A percentile compares a stretch with the other conserved stretches of the same genome.
Evolutionary conservation across 2,888 invertebrate species (phyloP).

Genomic region (Synergus gifuensis): DNA sequence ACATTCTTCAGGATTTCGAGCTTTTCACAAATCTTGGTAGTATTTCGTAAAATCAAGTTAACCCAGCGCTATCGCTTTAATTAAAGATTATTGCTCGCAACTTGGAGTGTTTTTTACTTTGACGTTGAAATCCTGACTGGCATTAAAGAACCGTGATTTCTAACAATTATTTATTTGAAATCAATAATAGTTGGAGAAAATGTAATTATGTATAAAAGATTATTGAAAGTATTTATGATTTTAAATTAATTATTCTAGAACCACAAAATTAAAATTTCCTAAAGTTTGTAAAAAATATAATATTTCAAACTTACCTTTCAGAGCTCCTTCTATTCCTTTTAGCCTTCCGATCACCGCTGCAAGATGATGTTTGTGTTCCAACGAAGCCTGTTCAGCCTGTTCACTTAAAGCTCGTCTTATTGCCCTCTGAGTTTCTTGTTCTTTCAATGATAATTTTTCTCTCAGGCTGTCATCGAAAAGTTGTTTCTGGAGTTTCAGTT

Average conservation of each 20-base stretch:
- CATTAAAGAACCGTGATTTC: neutral
- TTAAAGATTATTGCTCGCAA: conserved; percentile 20
- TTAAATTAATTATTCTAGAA: too few species aligned
- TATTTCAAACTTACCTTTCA: conserved; percentile 81
- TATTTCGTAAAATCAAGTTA: conserved; percentile 32
- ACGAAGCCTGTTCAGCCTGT: conserved; percentile 83
- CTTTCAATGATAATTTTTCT: conserved; percentile 83
- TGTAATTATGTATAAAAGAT: neutral
- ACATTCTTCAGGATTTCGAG: conserved; percentile 14
- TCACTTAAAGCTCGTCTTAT: conserved; percentile 82
- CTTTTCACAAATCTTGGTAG: conserved; percentile 1
- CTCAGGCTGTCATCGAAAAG: conserved; percentile 90
- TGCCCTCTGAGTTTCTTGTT: conserved; percentile 80
- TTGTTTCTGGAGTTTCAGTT: conserved; percentile 91
- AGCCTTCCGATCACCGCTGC: conserved; percentile 87
- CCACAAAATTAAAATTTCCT: too few species aligned
- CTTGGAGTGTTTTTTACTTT: neutral
- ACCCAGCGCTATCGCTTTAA: conserved; percentile 9
- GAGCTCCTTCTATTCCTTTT: conserved; percentile 87
- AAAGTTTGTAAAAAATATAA: neutral
- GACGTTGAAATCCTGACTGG: conserved; percentile 9
- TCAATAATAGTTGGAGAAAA: neutral
- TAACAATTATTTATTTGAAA: neutral
- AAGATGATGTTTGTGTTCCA: conserved; percentile 85
- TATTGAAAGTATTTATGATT: too few species aligned